These are phyloP conservation scores for Grantiella picta DNA, from an alignment of 2,113 vertebrate species.

Conservation along the genomic window DNA sequence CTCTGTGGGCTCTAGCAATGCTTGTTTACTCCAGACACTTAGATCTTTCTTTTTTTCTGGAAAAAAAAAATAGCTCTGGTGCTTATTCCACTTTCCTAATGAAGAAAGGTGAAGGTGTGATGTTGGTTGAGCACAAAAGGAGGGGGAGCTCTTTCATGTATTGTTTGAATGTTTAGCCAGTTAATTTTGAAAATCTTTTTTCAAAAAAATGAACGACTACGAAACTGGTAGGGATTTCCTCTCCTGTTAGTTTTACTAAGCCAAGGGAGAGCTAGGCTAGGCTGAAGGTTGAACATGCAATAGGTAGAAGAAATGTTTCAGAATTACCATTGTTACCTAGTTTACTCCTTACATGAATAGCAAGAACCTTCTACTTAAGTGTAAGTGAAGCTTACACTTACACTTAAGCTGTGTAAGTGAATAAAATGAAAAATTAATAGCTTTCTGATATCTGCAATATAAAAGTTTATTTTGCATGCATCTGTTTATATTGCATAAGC, in stretches of 20 bases:
- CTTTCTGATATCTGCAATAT: neutral
- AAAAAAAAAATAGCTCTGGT: neutral
- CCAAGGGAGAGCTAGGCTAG: neutral
- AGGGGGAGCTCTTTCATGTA: neutral
- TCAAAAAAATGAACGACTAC: constrained; percentile 21
- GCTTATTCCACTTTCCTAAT: constrained; percentile 34
- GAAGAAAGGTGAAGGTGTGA: constrained; percentile 11
- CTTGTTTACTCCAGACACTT: constrained; percentile 5
- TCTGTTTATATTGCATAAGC: neutral
- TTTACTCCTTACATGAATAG: neutral
- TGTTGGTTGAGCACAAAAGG: neutral
- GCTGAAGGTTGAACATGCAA: neutral
- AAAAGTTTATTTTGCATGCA: neutral
- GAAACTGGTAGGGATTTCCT: neutral
- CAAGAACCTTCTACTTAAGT: neutral
- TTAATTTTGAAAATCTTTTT: constrained; percentile 33
- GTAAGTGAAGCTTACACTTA: too few relatives aligned
- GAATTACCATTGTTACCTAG: neutral
- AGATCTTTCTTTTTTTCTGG: neutral
- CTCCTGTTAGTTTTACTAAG: neutral
- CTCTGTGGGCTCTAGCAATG: neutral
- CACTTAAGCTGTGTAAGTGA: neutral
- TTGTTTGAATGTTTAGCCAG: constrained; percentile 25
- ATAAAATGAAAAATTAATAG: neutral
- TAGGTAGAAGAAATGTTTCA: neutral